Conservation (phyloP, 2,113 vertebrate species). For the Agelaius phoeniceus region DNA sequence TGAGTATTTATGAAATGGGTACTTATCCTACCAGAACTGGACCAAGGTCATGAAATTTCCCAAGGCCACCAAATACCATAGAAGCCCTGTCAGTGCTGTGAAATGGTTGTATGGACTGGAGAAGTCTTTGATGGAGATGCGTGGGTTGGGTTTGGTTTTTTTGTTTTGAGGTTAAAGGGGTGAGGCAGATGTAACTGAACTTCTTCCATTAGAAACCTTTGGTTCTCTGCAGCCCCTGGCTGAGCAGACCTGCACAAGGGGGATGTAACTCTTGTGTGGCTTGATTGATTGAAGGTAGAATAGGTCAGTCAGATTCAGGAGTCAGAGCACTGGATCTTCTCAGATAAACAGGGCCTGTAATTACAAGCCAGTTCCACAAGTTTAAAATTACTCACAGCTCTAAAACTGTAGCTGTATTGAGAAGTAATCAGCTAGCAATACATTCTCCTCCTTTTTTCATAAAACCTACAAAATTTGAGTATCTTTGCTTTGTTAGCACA, state of each 20-base stretch:
- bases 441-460: not conserved
- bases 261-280: not conserved
- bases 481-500: not conserved
- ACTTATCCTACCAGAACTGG: not conserved
- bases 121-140: not conserved
- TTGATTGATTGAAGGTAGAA: conserved; percentile 35
- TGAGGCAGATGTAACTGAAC: not conserved
- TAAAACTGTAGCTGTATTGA: not conserved
- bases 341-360: not conserved
- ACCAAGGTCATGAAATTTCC: not conserved
- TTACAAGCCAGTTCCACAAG: not conserved
- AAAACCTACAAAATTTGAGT: not conserved
- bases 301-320: conserved; percentile 5
- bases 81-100: not conserved
- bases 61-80: not conserved
- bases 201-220: not conserved
- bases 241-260: not conserved
- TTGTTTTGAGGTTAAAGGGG: not conserved
- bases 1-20: not conserved
- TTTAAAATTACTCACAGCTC: not conserved
- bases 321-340: not conserved
- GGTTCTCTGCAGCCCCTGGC: not conserved
- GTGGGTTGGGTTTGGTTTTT: not conserved
- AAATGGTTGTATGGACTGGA: accelerated
- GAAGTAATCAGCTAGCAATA: not conserved